Base-by-base conservation (phyloP, 2,888 invertebrate genomes). In the Pseudolycoriella hygida region DNA sequence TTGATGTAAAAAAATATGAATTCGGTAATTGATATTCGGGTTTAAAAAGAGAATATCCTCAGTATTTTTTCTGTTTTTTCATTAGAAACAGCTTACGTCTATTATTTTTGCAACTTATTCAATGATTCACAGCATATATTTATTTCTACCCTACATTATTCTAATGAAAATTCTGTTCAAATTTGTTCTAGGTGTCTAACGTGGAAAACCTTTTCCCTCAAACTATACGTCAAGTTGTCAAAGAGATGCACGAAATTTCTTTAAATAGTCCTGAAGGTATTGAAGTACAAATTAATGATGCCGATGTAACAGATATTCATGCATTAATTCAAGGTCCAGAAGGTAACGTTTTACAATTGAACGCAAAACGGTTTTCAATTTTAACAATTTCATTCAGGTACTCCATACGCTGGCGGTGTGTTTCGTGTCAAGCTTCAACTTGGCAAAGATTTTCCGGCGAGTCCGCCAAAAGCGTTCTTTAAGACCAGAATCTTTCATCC, bases 401-500 rank as follows among this genome's bases (percentile, higher is more conserved):
- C 94, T 46, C 94, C 94, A 44, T 96, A 93, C 65, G 73, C 78
- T 50, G 82, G 84, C 49, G 94, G 94, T 43, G 69, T 78, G 54
- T 96, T 96, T 67, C 80, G 81, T 62, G 82, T 93, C 50, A 90
- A 92, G 63, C 68, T 96, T 54, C 80, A 80, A 50, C 72, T 96
- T 48, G 87, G 88, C 12, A 90, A 90, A 69, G 89, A 89, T 64
- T 96, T 90, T 67, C 94, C 94, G 10, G 73, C 80, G 55, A 77
- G 81, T 54, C 90, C 94, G 53, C 94, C 94, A 42, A 92, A 92
- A 68, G 93, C 86, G 46, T 81, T 72, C 68, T 96, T 96, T 67
- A 70, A 90, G 49, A 96, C 94, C 45, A 89, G 87, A 72, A 89
- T 96, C 60, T 96, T 96, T 70, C 94, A 96, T 67, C 94, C 94